Evolutionary conservation across 2,888 invertebrate genomes (phyloP).

Genomic region (Drosophila differens): DNA sequence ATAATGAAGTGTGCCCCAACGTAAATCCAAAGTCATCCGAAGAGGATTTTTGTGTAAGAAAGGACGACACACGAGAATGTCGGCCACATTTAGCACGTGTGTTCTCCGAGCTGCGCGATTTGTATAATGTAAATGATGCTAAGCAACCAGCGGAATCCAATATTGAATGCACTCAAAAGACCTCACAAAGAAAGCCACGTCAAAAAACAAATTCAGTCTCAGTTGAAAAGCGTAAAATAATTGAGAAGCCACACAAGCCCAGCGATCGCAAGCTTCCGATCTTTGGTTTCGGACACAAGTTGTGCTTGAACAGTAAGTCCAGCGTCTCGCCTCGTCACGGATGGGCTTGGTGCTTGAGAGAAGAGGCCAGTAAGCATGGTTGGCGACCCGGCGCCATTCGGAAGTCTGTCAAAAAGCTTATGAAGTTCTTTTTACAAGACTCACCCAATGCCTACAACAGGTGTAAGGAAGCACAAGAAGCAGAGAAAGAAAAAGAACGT

Average conservation of each 20-base stretch:
- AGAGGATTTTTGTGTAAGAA: constrained; percentile 62
- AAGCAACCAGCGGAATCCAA: constrained; percentile 16
- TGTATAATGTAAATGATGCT: constrained; percentile 73
- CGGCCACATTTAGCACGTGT: constrained; percentile 79
- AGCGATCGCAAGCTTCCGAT: constrained; percentile 75
- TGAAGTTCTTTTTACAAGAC: constrained; percentile 81
- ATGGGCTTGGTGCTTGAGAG: constrained; percentile 88
- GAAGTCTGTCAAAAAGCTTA: constrained; percentile 81
- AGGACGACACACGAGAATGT: constrained; percentile 57
- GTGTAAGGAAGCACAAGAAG: constrained; percentile 82
- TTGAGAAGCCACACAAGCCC: constrained; percentile 8
- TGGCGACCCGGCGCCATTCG: constrained; percentile 84
- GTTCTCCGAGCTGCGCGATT: constrained; percentile 76
- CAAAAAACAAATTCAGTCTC: not conserved
- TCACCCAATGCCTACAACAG: constrained; percentile 54
- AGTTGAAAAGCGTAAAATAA: not conserved
- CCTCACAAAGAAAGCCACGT: not conserved
- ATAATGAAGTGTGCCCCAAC: constrained; percentile 39
- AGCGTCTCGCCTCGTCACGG: constrained; percentile 88
- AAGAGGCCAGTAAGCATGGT: constrained; percentile 67
- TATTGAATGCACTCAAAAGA: constrained; percentile 7
- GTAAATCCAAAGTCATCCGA: constrained; percentile 47
- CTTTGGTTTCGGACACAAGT: constrained; percentile 86
- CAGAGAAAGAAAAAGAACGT: constrained; percentile 29
- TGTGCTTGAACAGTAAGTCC: constrained; percentile 86